Evolutionary conservation across 2,797 vertebrate genomes (phyloP).

Genomic region (Heteromormyrus szaboi): DNA sequence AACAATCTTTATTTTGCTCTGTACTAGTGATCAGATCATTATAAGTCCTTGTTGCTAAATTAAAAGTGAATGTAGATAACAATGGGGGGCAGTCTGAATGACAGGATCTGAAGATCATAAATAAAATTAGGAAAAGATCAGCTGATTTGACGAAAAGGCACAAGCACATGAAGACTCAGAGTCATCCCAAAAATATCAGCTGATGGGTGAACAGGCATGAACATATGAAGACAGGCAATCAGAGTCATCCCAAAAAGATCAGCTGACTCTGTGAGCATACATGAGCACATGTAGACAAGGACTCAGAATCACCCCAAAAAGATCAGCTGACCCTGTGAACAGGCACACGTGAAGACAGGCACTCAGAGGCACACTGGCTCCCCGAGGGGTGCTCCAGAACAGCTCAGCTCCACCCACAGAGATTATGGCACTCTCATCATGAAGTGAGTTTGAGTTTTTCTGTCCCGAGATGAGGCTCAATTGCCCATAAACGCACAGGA

Average conservation of each 20-base stretch:
- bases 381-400: neutral
- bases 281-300: too few relatives aligned
- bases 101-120: neutral
- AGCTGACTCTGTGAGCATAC: neutral
- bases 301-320: neutral
- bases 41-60: neutral
- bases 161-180: neutral
- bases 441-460: conserved; percentile 47
- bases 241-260: neutral
- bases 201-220: neutral
- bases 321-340: neutral
- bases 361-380: neutral
- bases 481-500: conserved; percentile 47
- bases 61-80: neutral
- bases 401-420: conserved; percentile 47
- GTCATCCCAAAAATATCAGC: neutral
- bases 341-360: conserved; percentile 15
- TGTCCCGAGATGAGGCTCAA: conserved; percentile 45
- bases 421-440: conserved; percentile 52
- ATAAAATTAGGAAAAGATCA: neutral
- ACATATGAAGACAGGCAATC: conserved; percentile 16
- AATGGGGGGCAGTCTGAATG: neutral
- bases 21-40: neutral
- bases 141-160: neutral
- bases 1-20: neutral